Evolutionary conservation across 2,113 vertebrate species (phyloP).

Genomic region (Galemys pyrenaicus): DNA sequence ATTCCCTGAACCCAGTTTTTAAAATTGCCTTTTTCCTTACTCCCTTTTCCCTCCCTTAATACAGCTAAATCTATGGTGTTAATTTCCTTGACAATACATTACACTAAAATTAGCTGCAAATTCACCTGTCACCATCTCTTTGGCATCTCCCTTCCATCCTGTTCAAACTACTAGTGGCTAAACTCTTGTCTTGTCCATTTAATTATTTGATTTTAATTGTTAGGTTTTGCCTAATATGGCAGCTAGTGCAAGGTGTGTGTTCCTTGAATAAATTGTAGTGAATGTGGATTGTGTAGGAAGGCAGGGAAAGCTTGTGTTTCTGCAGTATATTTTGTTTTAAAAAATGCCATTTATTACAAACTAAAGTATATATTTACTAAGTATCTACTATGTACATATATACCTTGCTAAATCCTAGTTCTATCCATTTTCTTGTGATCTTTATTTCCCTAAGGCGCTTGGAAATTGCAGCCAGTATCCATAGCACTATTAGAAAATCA

Average conservation of each 20-base stretch:
- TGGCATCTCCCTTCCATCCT: background rate
- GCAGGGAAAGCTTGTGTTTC: background rate
- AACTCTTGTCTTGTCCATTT: background rate
- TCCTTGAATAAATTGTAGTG: background rate
- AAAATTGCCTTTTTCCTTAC: background rate
- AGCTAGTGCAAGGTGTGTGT: accelerated
- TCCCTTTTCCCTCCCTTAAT: background rate
- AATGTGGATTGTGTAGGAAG: background rate
- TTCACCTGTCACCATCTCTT: background rate
- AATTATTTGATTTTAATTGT: background rate
- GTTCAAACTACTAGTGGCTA: background rate
- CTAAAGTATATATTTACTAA: background rate
- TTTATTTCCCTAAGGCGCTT: background rate
- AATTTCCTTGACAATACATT: background rate
- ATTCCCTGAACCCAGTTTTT: background rate
- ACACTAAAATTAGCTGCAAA: background rate
- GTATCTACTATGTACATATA: background rate
- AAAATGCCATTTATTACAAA: background rate
- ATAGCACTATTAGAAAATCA: background rate
- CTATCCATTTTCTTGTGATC: background rate
- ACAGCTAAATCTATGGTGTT: background rate
- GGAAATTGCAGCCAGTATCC: background rate
- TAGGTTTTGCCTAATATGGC: too few relatives aligned
- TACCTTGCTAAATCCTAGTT: background rate
- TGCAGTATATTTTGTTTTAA: background rate